A percentile compares a stretch with the other conserved stretches of the same genome.
Evolutionary conservation across 2,888 invertebrate species (phyloP).

Genomic region (Caenorhabditis sulstoni): DNA sequence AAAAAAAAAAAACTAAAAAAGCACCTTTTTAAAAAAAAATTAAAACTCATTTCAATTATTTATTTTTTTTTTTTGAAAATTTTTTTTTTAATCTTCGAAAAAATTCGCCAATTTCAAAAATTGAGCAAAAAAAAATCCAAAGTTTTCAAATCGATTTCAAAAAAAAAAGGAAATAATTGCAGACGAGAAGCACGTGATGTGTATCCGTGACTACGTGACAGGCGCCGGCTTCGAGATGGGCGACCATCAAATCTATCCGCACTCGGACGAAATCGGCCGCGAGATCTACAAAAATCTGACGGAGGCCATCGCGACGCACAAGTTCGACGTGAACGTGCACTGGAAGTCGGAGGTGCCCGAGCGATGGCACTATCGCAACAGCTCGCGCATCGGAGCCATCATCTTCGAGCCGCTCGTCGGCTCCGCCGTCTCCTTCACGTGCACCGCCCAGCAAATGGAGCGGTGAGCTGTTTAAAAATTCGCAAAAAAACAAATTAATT

Average conservation of each 20-base stretch:
- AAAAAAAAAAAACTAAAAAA: too few species aligned
- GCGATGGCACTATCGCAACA: conserved; percentile 85
- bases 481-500: too few species aligned
- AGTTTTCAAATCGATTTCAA: too few species aligned
- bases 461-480: conserved; percentile 19
- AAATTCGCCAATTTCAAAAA: too few species aligned
- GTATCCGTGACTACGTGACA: conserved; percentile 63
- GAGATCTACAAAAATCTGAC: conserved; percentile 63
- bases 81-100: too few species aligned
- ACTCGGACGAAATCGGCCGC: conserved; percentile 57
- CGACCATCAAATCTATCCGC: conserved; percentile 74
- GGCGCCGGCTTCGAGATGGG: conserved; percentile 66
- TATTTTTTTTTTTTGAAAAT: background rate
- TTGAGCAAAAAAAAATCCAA: too few species aligned
- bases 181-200: conserved; percentile 70
- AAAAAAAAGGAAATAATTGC: too few species aligned
- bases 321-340: conserved; percentile 63
- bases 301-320: conserved; percentile 55
- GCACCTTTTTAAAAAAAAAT: too few species aligned
- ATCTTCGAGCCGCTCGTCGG: conserved; percentile 83
- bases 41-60: too few species aligned
- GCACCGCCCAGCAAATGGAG: conserved; percentile 56
- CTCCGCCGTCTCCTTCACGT: conserved; percentile 66
- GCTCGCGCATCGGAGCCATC: conserved; percentile 81
- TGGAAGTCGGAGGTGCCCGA: conserved; percentile 83